Evolutionary conservation across 2,113 vertebrate species (phyloP).

Genomic region (Spilogale gracilis): DNA sequence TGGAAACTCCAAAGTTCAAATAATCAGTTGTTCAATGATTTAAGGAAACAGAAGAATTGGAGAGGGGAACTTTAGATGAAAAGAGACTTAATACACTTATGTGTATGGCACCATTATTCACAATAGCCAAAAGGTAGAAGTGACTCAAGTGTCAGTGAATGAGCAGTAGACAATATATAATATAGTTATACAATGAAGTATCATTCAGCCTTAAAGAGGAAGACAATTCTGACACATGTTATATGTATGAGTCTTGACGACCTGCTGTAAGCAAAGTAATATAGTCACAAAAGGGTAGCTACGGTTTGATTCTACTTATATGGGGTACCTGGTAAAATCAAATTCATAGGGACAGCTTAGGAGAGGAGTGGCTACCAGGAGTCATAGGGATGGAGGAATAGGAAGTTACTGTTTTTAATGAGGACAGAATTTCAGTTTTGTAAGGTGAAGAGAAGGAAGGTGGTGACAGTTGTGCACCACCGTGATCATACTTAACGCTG

Average conservation of each 20-base stretch:
- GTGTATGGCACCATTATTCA: too few species aligned
- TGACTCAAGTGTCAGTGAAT: too few species aligned
- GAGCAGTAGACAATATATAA: not conserved
- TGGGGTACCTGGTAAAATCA: not conserved
- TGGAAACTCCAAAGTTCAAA: not conserved
- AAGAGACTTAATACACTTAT: not conserved
- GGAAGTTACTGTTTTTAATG: not conserved
- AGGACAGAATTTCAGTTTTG: not conserved
- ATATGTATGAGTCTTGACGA: not conserved
- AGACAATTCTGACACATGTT: not conserved
- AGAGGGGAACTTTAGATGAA: not conserved
- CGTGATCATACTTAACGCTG: not conserved
- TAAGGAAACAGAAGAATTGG: too few species aligned
- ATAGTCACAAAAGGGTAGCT: not conserved
- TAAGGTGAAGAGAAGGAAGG: not conserved
- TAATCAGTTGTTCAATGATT: too few species aligned
- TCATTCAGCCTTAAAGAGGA: too few species aligned
- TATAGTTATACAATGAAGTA: too few species aligned
- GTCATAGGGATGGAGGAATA: not conserved
- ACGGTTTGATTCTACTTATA: too few species aligned
- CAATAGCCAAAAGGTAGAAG: not conserved
- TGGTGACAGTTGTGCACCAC: too few species aligned
- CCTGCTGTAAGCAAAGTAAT: not conserved
- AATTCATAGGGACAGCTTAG: not conserved
- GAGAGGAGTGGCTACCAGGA: not conserved